Evolutionary conservation across 2,888 invertebrate species (phyloP).

Genomic region (Nycteola revayana): DNA sequence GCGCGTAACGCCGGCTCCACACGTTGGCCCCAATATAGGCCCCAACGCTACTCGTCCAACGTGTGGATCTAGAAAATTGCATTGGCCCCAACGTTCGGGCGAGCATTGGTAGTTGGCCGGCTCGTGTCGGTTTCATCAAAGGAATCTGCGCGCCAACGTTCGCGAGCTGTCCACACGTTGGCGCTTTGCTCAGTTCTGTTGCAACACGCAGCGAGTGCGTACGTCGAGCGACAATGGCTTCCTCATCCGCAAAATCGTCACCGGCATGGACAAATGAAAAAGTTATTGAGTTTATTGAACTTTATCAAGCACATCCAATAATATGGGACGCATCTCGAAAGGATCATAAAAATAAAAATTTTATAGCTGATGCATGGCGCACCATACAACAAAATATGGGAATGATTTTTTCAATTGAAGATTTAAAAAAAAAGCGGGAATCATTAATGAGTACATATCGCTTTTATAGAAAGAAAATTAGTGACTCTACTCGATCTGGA

Average conservation of each 20-base stretch:
- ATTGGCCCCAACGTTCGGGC: slow-evolving; percentile 13
- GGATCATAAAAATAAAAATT: slow-evolving; percentile 23
- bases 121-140: slow-evolving; percentile 16
- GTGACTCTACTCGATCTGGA: slow-evolving; percentile 16
- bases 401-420: slow-evolving; percentile 7
- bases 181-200: slow-evolving; percentile 16
- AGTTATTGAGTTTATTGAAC: slow-evolving; percentile 15
- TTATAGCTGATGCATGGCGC: slow-evolving; percentile 20
- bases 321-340: slow-evolving; percentile 9
- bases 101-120: slow-evolving; percentile 13
- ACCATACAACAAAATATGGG: slow-evolving; percentile 4
- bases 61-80: slow-evolving; percentile 14
- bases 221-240: slow-evolving; percentile 5
- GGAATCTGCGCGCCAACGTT: slow-evolving; percentile 17
- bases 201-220: slow-evolving; percentile 14
- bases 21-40: slow-evolving; percentile 6
- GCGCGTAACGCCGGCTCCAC: slow-evolving; percentile 6
- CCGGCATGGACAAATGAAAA: slow-evolving; percentile 21
- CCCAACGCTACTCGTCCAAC: slow-evolving; percentile 7
- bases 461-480: slow-evolving; percentile 19
- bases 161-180: slow-evolving; percentile 12
- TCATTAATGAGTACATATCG: slow-evolving; percentile 17
- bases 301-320: slow-evolving; percentile 21
- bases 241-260: slow-evolving; percentile 7
- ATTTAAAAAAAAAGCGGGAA: slow-evolving; percentile 13